Evolutionary conservation across 2,113 vertebrate genomes (phyloP).

Genomic region (Dasyornis broadbenti): DNA sequence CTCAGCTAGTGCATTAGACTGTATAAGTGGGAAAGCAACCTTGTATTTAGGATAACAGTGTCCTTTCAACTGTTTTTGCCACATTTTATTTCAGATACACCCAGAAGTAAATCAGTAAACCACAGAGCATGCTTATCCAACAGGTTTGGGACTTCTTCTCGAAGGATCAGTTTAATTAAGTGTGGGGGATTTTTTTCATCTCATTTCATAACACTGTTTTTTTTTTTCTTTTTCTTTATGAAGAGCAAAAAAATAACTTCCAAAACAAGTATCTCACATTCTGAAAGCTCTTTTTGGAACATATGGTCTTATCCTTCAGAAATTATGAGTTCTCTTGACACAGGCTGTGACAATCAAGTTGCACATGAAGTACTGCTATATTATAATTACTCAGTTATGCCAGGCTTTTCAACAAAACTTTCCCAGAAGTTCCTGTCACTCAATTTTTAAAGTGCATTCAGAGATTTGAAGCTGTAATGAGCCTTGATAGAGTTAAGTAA

Average conservation of each 20-base stretch:
- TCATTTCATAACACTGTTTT: conserved; percentile 1
- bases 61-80: neutral
- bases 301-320: conserved; percentile 62
- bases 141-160: neutral
- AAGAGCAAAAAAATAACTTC: conserved; percentile 9
- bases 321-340: conserved; percentile 62
- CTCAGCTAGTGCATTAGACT: neutral
- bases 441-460: conserved; percentile 45
- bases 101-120: neutral
- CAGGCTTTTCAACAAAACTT: conserved; percentile 60
- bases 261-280: conserved; percentile 54
- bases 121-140: neutral
- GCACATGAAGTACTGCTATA: conserved; percentile 60
- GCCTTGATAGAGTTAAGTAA: conserved; percentile 31
- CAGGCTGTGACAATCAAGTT: conserved; percentile 61
- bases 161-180: conserved; percentile 5
- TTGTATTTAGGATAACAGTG: neutral
- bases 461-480: conserved; percentile 61
- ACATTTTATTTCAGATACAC: neutral
- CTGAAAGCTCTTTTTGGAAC: conserved; percentile 55
- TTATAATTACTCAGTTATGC: conserved; percentile 55
- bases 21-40: neutral
- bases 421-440: conserved; percentile 63
- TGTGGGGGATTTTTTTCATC: neutral
- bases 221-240: conserved; percentile 3